Evolutionary conservation across 2,797 vertebrate species (phyloP).

Genomic region (Ambastaia sidthimunki): DNA sequence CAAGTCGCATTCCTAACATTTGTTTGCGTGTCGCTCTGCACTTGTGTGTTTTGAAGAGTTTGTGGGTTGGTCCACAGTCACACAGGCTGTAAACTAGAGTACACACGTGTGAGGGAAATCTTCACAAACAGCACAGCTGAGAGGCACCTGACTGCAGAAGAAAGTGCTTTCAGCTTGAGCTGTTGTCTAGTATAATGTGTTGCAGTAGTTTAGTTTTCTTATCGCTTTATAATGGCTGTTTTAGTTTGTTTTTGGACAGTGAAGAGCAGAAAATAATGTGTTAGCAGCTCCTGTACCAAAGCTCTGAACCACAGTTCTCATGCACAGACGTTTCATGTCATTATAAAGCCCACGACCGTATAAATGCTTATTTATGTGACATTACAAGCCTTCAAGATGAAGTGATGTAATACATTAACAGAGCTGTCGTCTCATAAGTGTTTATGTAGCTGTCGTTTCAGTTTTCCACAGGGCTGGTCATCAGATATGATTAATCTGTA

Average conservation of each 20-base stretch:
- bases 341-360: not conserved
- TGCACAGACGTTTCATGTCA: not conserved
- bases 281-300: no score
- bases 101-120: not conserved
- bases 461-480: conserved; percentile 39
- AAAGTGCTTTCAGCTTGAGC: not conserved
- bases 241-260: not conserved
- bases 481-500: conserved; percentile 35
- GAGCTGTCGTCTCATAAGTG: conserved; percentile 9
- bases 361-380: conserved; percentile 17
- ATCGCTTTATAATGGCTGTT: no score
- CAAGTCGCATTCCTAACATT: not conserved
- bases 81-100: conserved; percentile 3
- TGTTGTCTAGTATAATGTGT: no score
- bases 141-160: no score
- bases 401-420: conserved; percentile 20
- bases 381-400: conserved; percentile 1
- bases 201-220: no score
- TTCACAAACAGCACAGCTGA: not conserved
- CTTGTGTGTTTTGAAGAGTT: not conserved
- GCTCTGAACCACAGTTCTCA: not conserved
- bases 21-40: not conserved
- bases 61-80: not conserved
- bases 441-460: conserved; percentile 25
- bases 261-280: not conserved